phyloP scores from a whole-genome alignment of 2,888 invertebrate genomes.

The Nebria salina region DNA sequence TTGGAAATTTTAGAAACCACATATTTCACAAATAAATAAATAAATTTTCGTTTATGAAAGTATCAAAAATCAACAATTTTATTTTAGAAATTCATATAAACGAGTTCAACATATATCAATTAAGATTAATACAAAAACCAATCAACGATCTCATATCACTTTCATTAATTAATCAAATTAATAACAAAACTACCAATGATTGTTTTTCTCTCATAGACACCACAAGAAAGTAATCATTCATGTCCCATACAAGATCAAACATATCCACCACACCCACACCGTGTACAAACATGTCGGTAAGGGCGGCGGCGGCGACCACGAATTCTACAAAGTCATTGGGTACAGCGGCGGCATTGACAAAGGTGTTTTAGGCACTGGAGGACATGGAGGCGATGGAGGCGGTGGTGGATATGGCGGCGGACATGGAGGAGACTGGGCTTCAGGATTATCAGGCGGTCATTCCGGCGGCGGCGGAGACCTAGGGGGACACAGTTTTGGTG shows the following conservation, averaged over 20 bases:
- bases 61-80: too few species aligned
- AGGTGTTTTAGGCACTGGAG: conserved; percentile 62
- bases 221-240: conserved; percentile 82
- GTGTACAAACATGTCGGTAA: conserved; percentile 76
- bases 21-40: background rate
- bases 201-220: conserved; percentile 49
- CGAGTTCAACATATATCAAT: background rate
- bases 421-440: conserved; percentile 50
- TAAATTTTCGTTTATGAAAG: too few species aligned
- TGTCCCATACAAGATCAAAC: conserved; percentile 80
- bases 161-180: background rate
- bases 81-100: too few species aligned
- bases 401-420: conserved; percentile 49
- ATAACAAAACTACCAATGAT: conserved; percentile 49
- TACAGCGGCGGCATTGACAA: conserved; percentile 74
- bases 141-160: background rate
- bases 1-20: background rate
- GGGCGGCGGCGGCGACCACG: conserved; percentile 67
- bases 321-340: conserved; percentile 75
- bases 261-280: conserved; percentile 81
- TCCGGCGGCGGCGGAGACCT: conserved; percentile 48
- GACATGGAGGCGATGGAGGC: conserved; percentile 53
- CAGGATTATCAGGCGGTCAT: conserved; percentile 50
- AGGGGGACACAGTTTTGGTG: conserved; percentile 49
- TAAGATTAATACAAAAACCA: background rate